Evolutionary conservation across 2,113 vertebrate species (phyloP), one percentile per base, ranked within the genome.

Genomic region (Taurulus bubalis): DNA sequence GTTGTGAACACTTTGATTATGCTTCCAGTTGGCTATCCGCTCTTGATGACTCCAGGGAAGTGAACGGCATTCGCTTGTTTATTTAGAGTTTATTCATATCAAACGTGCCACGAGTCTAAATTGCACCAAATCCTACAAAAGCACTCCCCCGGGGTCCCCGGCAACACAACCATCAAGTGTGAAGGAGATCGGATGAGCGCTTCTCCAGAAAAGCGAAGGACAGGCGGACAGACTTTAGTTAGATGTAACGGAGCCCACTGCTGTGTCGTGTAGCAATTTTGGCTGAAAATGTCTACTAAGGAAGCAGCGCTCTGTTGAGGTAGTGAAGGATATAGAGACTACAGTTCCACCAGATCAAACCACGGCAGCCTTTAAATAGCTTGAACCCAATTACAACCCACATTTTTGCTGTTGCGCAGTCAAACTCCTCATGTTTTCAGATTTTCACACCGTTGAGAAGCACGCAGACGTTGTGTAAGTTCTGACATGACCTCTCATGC

Each of bases 301-400:
- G 20, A 60, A 51, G 34, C 26, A 70, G n/a, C 0, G 0, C 64
- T 74, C 45, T 79, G 69, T 66, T 75, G 12, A 8, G 34, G 12
- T 63, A 20, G n/a, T 38, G 42, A 36, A 30, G 6, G 10, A 18
- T 30, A 45, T 18, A 28, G 66, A 80, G 76, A 71, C 60, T 22
- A 56, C n/a, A 15, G 22, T 8, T 51, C 8, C 22, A 38, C 28
- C 34, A n/a, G 32, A 26, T 64, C 18, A 6, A 77, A 75, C 24
- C 22, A 9, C 45, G 55, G 67, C 15, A 65, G 28, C 49, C 30
- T 24, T 38, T 40, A 32, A 28, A 70, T 26, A 51, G 49, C 36
- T 47, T 67, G 20, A 55, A 81, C 36, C 73, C 77, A 72, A 69
- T 69, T 69, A 72, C 66, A 51, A 7, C 6, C 3, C 3, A 58